These are phyloP conservation scores for Oikopleura dioica DNA, from an alignment of 23 tunicate genomes.

Conservation along the genomic window DNA sequence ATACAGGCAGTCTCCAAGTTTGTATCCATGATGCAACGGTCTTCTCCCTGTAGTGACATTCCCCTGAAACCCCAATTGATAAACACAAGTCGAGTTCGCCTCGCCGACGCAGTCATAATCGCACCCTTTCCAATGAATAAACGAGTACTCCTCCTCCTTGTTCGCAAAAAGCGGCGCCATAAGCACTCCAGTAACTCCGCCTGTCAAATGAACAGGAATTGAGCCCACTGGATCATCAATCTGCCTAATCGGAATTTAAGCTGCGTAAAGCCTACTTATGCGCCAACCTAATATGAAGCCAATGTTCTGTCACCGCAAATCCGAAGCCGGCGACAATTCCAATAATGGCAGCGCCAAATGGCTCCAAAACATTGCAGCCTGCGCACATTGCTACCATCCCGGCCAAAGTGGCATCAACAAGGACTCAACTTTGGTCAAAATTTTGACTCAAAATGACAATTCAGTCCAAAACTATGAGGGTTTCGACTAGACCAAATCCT, in stretches of 20 bases:
- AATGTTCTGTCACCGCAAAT: slow-evolving; percentile 15
- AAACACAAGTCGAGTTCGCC: too few species aligned
- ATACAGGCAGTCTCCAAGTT: neutral
- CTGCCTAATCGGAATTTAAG: too few species aligned
- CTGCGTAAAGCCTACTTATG: too few species aligned
- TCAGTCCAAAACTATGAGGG: too few species aligned
- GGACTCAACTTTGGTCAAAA: too few species aligned
- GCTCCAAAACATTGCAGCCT: slow-evolving; percentile 21
- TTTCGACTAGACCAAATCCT: too few species aligned
- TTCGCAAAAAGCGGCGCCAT: slow-evolving; percentile 19
- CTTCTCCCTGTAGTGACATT: too few species aligned
- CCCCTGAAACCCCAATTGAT: too few species aligned
- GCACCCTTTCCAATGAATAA: neutral
- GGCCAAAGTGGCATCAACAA: neutral
- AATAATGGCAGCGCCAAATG: slow-evolving; percentile 20
- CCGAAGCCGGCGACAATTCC: slow-evolving; percentile 17
- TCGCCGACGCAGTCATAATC: too few species aligned
- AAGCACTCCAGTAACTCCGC: slow-evolving; percentile 18
- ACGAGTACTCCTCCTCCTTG: slow-evolving; percentile 1
- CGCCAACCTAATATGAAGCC: slow-evolving; percentile 10
- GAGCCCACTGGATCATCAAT: slow-evolving; percentile 27
- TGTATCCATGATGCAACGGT: too few species aligned
- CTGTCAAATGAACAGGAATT: slow-evolving; percentile 24
- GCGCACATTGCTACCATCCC: slow-evolving; percentile 34
- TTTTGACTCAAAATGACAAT: too few species aligned